Evolutionary conservation across 2,888 invertebrate genomes (phyloP), one percentile per base, ranked within the genome.

Genomic region (Latrodectus hesperus): DNA sequence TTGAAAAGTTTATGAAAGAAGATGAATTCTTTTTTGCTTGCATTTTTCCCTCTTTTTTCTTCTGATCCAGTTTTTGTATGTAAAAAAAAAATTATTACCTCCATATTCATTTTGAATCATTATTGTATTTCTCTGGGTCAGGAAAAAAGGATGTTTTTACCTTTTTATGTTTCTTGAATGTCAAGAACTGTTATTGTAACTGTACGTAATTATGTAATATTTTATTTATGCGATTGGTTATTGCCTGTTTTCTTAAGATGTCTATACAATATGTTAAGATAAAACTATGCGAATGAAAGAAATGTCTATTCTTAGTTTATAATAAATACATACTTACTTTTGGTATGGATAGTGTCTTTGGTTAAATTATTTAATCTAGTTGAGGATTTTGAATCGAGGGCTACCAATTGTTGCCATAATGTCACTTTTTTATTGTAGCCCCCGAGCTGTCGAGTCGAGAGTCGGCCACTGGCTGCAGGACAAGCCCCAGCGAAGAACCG

Each of bases 371-470:
- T 38, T 38, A 1, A 38, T 38, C 1, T 38, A 38, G 38, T 38
- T 5, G 38, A 38, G 4, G 6, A 38, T 38, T 38, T 38, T 38
- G 6, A 38, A 6, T 38, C 38, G 4, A 38, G 38, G 38, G 38
- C 4, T 38, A 38, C 38, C 38, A 38, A 38, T 38, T 38, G 4
- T 38, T 38, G 38, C 38, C 38, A 38, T 38, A 38, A 38, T 38
- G 26, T 51, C 10, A 51, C 4, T 80, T 55, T 75, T 75, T 9
- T 49, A 10, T 74, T 81, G 8, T 22, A 88, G 88, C 88, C 71
- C 84, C 84, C 84, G 88, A 88, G 88, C 88, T 88, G 88, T 74
- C 88, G 88, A 88, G 84, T 88, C 88, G 80, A 84, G 84, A 88
- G 53, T 71, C 88, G 79, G 79, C 88, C 84, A 84, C 84, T 88